These are phyloP conservation scores for Cheilosia soror DNA, from an alignment of 2,888 invertebrate genomes.

Conservation along the genomic window DNA sequence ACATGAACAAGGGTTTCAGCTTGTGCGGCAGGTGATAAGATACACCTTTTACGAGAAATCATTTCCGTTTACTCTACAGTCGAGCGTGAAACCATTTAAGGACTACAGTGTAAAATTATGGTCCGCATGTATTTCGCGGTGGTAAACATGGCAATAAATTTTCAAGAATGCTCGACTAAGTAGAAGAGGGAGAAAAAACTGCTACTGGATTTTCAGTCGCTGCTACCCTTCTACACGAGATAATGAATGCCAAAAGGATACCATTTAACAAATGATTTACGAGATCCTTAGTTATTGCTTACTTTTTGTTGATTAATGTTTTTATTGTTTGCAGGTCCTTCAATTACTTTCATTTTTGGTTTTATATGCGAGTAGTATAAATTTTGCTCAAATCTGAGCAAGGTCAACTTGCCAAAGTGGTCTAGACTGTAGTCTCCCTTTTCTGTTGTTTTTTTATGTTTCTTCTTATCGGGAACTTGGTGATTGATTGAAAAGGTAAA, in stretches of 20 bases:
- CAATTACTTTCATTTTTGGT: slow-evolving; percentile 41
- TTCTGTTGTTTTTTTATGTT: too few species aligned
- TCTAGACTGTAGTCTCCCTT: slow-evolving; percentile 12
- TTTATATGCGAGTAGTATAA: slow-evolving; percentile 38
- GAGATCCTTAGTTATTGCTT: slow-evolving; percentile 70
- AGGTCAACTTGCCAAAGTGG: slow-evolving; percentile 37
- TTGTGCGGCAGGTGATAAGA: slow-evolving; percentile 55
- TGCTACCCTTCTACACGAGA: slow-evolving; percentile 59
- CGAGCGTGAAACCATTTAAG: slow-evolving; percentile 55
- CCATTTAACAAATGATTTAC: slow-evolving; percentile 70
- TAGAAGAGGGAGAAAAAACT: slow-evolving; percentile 3
- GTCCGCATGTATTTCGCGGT: slow-evolving; percentile 44
- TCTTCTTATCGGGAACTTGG: too few species aligned
- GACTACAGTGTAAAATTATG: slow-evolving; percentile 48
- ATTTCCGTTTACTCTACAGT: slow-evolving; percentile 22
- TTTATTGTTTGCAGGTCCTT: slow-evolving; percentile 65
- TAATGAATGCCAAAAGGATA: slow-evolving; percentile 69
- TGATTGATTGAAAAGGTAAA: too few species aligned
- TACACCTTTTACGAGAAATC: slow-evolving; percentile 40
- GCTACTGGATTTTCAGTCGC: slow-evolving; percentile 54
- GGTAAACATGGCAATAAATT: slow-evolving; percentile 66
- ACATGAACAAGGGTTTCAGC: slow-evolving; percentile 27
- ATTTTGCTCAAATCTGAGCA: slow-evolving; percentile 44
- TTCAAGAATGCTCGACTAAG: slow-evolving; percentile 31
- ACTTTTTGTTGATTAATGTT: slow-evolving; percentile 74